Percentiles rank a stretch among this genome's conserved stretches.
These are phyloP conservation scores for Odontothrips loti DNA, from an alignment of 2,888 invertebrate genomes.

Conservation along the genomic window DNA sequence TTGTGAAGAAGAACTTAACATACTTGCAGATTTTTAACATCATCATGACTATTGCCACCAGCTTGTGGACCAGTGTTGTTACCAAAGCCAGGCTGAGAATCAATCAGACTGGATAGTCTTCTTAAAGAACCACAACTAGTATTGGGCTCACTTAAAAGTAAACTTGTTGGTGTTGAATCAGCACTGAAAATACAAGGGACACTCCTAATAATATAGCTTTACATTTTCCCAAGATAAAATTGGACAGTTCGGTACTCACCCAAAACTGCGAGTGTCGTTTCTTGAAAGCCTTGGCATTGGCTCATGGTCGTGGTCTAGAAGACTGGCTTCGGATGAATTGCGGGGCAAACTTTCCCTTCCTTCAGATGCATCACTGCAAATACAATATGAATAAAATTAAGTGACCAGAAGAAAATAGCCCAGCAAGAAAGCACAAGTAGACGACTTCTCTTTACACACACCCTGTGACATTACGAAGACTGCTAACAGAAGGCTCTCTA, in stretches of 20 bases:
- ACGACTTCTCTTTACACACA: background rate
- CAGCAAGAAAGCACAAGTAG: background rate
- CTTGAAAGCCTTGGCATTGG: background rate
- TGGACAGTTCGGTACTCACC: background rate
- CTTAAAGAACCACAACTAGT: slow-evolving; percentile 41
- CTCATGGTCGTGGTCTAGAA: background rate
- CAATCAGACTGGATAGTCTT: slow-evolving; percentile 41
- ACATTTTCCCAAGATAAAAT: slow-evolving; percentile 15
- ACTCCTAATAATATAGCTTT: background rate
- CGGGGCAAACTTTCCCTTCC: background rate
- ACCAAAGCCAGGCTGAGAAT: slow-evolving; percentile 37
- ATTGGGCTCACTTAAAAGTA: slow-evolving; percentile 41
- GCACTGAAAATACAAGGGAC: slow-evolving; percentile 39
- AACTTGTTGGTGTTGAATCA: slow-evolving; percentile 43
- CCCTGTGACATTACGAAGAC: background rate
- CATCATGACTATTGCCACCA: slow-evolving; percentile 42
- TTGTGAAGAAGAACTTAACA: background rate
- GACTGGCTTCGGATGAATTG: background rate
- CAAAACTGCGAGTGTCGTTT: slow-evolving; percentile 7
- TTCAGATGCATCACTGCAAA: background rate
- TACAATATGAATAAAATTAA: background rate
- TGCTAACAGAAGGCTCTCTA: background rate
- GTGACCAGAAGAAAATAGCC: background rate
- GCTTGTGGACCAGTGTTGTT: slow-evolving; percentile 30
- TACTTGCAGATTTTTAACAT: slow-evolving; percentile 43